A percentile compares a stretch with the other conserved stretches of the same genome.
Evolutionary conservation across 2,113 vertebrate species (phyloP).

Genomic region (Anolis carolinensis): DNA sequence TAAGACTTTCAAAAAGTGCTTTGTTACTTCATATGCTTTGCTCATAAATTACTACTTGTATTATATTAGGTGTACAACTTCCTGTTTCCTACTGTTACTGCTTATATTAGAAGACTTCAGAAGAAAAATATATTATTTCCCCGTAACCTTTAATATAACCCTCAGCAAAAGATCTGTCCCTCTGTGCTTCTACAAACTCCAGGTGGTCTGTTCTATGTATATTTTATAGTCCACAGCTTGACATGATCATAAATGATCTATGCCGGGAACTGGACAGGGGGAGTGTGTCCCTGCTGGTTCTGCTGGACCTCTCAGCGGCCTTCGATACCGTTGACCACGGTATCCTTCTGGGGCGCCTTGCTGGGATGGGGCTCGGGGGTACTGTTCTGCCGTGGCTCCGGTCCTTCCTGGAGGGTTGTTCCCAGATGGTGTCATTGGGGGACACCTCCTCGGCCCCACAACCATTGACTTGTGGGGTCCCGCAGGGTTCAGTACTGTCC

Average conservation of each 20-base stretch:
- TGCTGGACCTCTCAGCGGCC: too few relatives aligned
- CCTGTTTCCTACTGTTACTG: slow-evolving; percentile 42
- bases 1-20: slow-evolving; percentile 36
- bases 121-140: slow-evolving; percentile 28
- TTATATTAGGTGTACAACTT: not conserved
- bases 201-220: not conserved
- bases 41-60: slow-evolving; percentile 13
- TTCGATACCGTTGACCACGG: too few relatives aligned
- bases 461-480: too few relatives aligned
- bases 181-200: slow-evolving; percentile 15
- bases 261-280: too few relatives aligned
- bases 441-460: too few relatives aligned
- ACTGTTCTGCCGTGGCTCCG: too few relatives aligned
- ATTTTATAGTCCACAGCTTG: not conserved
- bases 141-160: not conserved
- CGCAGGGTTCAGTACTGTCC: too few relatives aligned
- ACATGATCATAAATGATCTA: not conserved
- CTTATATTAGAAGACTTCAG: not conserved
- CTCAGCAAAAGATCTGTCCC: not conserved
- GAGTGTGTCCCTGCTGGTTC: too few relatives aligned
- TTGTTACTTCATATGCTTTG: slow-evolving; percentile 1
- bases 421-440: too few relatives aligned
- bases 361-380: too few relatives aligned
- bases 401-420: too few relatives aligned
- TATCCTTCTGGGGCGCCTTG: too few relatives aligned